Base-by-base conservation (phyloP, 1,140 invertebrate genomes). In the Meteorus sp. region DNA sequence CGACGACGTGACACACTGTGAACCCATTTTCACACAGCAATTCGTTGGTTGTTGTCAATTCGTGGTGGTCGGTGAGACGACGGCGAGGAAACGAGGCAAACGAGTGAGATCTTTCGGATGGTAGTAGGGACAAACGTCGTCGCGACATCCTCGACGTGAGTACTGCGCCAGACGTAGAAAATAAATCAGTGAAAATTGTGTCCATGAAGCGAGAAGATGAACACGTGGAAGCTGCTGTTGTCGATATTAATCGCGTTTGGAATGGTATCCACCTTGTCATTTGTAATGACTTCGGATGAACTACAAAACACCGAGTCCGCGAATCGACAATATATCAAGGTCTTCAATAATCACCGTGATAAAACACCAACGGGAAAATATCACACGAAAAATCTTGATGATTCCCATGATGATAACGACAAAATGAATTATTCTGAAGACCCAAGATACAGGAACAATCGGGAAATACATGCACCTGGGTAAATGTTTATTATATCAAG, bases 161-260 rank as follows among this genome's bases (percentile, higher is more conserved):
- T n/a, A n/a, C n/a, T 19, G 17, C 54, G 23, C 22, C 33, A 23
- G 53, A 37, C 48, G 57, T 56, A n/a, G 45, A 50, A 47, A 48
- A 56, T 55, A 56, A 56, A 63, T 60, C 62, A 65, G 57, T 63
- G 58, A 60, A 60, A 47, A 51, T 44, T 61, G 67, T 66, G 64
- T 70, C 64, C 63, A 68, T 70, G 67, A 68, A 61, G 63, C 64
- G 65, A 51, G 60, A 67, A 67, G 69, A 72, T 70, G 71, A 69
- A 50, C 67, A 72, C 59, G 52, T 65, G 63, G 61, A 64, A 65
- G 56, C 60, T 60, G 37, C 47, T 61, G 63, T 29, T 67, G 54
- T 41, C 51, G 48, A 54, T 71, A 51, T 20, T 64, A 31, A 43
- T 71, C 13, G 31, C 48, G 8, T 15, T 51, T 17, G 17, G 37